Evolutionary conservation across 2,888 invertebrate genomes (phyloP).

Genomic region (Torymus aiolomorphi): DNA sequence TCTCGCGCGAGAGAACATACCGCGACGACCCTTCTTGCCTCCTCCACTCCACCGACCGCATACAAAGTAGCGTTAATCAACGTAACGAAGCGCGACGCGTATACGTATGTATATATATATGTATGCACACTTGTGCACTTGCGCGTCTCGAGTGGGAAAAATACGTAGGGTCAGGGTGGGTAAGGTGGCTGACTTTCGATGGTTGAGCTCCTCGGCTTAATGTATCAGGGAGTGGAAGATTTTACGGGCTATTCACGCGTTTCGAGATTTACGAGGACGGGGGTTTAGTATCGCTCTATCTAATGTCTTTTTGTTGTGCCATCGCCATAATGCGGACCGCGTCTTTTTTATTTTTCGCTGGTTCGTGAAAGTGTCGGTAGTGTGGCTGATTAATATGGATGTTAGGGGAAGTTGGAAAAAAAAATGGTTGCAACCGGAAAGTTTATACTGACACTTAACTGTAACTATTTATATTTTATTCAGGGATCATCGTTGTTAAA

Average conservation of each 20-base stretch:
- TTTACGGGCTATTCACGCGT: conserved; percentile 64
- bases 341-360: no score
- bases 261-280: conserved; percentile 62
- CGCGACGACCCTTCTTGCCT: neutral
- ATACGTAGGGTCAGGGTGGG: neutral
- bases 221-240: conserved; percentile 57
- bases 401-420: no score
- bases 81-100: conserved; percentile 23
- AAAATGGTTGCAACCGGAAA: no score
- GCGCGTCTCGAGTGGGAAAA: neutral
- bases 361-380: no score
- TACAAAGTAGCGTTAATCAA: conserved; percentile 38
- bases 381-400: no score
- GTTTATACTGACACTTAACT: no score
- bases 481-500: no score
- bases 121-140: neutral
- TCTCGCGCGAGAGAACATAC: no score
- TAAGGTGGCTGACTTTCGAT: neutral
- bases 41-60: conserved; percentile 1
- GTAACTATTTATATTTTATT: no score
- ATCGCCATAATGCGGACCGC: no score
- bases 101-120: neutral
- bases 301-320: conserved; percentile 16
- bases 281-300: neutral
- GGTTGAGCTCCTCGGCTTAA: neutral